These are phyloP conservation scores for Leptodactylus fuscus DNA, from an alignment of 2,113 vertebrate species.

Conservation along the genomic window DNA sequence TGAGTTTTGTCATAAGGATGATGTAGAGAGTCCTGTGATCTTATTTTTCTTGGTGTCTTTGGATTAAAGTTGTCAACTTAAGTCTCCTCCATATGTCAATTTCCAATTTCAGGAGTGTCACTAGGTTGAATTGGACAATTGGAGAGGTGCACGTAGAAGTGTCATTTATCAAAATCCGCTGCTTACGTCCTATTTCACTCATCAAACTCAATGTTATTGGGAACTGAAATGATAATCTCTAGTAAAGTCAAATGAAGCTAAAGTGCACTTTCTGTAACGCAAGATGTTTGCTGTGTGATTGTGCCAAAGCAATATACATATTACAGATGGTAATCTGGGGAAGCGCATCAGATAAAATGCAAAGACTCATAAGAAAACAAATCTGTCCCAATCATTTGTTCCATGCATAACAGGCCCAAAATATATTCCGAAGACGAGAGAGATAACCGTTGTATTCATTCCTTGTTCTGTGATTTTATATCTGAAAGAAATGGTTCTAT, in stretches of 20 bases:
- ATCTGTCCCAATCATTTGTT: conserved; percentile 31
- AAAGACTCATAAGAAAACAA: conserved; percentile 28
- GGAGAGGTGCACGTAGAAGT: background rate
- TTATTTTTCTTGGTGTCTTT: conserved; percentile 35
- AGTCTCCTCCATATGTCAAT: conserved; percentile 47
- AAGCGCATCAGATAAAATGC: background rate
- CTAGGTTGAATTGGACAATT: conserved; percentile 42
- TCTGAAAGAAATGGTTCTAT: background rate
- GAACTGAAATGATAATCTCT: conserved; percentile 36
- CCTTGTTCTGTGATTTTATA: background rate
- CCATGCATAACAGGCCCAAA: background rate
- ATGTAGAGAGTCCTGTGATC: conserved; percentile 26
- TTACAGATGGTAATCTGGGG: conserved; percentile 32
- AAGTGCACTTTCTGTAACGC: conserved; percentile 14
- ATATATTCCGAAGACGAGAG: background rate
- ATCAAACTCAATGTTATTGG: conserved; percentile 5
- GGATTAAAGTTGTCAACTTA: conserved; percentile 41
- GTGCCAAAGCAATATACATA: conserved; percentile 15
- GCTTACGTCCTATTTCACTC: background rate
- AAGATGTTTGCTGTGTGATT: background rate
- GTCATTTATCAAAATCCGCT: conserved; percentile 46
- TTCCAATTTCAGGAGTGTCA: conserved; percentile 55
- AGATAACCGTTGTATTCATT: background rate
- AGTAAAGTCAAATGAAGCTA: conserved; percentile 21
- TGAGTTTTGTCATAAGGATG: conserved; percentile 42